Percentiles rank a stretch among this genome's conserved stretches.
These are phyloP conservation scores for Panurus biarmicus DNA, from an alignment of 2,113 vertebrate genomes.

Conservation along the genomic window DNA sequence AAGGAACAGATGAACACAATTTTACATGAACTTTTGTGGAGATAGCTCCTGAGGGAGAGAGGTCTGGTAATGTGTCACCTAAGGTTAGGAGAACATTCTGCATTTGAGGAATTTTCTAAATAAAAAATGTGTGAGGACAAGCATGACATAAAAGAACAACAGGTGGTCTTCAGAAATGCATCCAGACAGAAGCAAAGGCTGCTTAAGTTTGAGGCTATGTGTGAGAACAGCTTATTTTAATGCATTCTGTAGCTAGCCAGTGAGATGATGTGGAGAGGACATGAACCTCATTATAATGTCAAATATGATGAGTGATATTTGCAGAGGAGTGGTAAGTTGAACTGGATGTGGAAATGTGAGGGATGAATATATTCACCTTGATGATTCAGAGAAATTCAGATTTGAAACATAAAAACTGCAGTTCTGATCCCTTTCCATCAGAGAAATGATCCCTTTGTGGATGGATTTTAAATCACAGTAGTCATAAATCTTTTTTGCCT, in stretches of 20 bases:
- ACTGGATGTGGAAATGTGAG: not conserved
- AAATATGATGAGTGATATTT: not conserved
- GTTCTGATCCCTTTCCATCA: not conserved
- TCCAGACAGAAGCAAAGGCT: not conserved
- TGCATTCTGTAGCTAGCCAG: not conserved
- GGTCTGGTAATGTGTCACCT: not conserved
- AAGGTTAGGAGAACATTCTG: not conserved
- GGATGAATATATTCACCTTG: not conserved
- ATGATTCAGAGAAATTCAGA: not conserved
- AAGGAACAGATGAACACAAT: not conserved
- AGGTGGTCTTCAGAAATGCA: slow-evolving; percentile 4
- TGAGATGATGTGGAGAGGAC: not conserved
- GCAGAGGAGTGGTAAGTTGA: not conserved
- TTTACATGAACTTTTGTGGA: not conserved
- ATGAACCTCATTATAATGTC: not conserved
- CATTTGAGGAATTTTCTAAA: not conserved
- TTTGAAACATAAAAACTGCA: not conserved
- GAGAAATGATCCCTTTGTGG: not conserved
- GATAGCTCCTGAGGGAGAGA: not conserved
- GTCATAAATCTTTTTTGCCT: not conserved
- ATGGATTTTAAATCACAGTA: not conserved
- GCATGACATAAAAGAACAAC: not conserved
- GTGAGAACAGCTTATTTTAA: not conserved
- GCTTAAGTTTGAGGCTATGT: not conserved
- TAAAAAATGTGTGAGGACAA: not conserved